phyloP scores from a whole-genome alignment of 2,797 vertebrate genomes.

The Phoeniculus purpureus region DNA sequence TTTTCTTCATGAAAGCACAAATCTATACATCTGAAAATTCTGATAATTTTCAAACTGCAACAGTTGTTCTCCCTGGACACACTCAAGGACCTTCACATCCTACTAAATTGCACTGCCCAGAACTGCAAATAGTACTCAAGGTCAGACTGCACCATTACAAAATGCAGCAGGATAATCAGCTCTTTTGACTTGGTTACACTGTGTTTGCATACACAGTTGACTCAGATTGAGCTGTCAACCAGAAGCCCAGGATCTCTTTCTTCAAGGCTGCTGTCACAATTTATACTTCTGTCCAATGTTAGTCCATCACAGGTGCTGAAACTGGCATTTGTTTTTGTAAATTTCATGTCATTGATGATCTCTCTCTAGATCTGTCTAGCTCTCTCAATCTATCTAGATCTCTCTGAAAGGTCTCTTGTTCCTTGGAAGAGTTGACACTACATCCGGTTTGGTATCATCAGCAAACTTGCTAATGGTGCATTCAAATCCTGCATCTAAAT shows the following conservation, averaged over 20 bases:
- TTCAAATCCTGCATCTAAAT: neutral
- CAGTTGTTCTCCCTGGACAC: too few species aligned
- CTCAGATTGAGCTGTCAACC: neutral
- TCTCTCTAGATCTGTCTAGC: too few species aligned
- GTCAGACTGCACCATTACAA: too few species aligned
- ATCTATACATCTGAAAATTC: too few species aligned
- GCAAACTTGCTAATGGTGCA: neutral
- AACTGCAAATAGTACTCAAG: too few species aligned
- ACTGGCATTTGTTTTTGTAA: neutral
- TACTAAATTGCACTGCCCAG: too few species aligned
- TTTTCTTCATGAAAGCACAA: too few species aligned
- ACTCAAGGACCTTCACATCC: too few species aligned
- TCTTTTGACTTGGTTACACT: neutral
- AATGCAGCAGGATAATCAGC: neutral
- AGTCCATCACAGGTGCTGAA: neutral
- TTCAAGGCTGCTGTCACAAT: neutral
- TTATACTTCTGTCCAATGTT: neutral
- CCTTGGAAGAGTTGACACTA: neutral
- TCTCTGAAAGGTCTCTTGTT: neutral
- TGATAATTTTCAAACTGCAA: too few species aligned
- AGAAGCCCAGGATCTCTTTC: neutral
- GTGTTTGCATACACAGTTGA: neutral
- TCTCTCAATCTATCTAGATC: neutral
- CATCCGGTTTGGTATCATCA: neutral
- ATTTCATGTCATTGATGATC: neutral